Base-by-base conservation (phyloP, 2,113 vertebrate genomes). In the Megaceryle maxima region DNA sequence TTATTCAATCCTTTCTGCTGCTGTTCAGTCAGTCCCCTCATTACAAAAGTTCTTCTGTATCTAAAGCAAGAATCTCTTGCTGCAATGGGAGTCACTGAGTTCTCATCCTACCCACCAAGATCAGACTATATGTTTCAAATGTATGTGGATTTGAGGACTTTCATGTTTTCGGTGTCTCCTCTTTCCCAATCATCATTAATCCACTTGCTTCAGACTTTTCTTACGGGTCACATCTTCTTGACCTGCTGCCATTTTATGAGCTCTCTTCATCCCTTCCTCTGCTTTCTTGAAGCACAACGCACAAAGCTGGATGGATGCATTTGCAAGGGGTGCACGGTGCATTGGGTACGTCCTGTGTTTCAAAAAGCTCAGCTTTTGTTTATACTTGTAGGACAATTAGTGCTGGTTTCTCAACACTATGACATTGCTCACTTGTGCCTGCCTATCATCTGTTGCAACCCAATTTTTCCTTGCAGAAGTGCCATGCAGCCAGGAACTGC, bases 91-190 rank as follows among this genome's bases (percentile, higher is more conserved):
- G 24, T 16, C 31, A 26, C 26, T 10, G 13, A 31, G 6, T 57
- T 63, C 28, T 59, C 25, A 3, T 16, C 17, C 31, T n/a, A 77
- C 26, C 33, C 43, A 51, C 50, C 10, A 31, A 48, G 20, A 43
- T 3, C 19, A 67, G 29, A 63, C 7, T 16, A 4, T 21, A 8
- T 22, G 9, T 41, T 56, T 26, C 33, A 25, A 62, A 2, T 0
- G 6, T 1, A 21, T 57, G 5, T 31, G 25, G 12, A 55, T 64
- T n/a, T 94, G 8, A 28, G 48, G 14, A 33, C 28, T 31, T 16
- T 3, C 0, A 0, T 3, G 11, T 15, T 69, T 76, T 60, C 11
- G 7, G 1, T 13, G 10, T 19, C 16, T 67, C 51, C 51, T 41
- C n/a, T 44, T 63, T 63, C 43, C 14, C 28, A 8, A 13, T 20